A percentile compares a stretch with the other conserved stretches of the same genome.
Conservation (phyloP, 2,113 vertebrate genomes). For the Natator depressus region DNA sequence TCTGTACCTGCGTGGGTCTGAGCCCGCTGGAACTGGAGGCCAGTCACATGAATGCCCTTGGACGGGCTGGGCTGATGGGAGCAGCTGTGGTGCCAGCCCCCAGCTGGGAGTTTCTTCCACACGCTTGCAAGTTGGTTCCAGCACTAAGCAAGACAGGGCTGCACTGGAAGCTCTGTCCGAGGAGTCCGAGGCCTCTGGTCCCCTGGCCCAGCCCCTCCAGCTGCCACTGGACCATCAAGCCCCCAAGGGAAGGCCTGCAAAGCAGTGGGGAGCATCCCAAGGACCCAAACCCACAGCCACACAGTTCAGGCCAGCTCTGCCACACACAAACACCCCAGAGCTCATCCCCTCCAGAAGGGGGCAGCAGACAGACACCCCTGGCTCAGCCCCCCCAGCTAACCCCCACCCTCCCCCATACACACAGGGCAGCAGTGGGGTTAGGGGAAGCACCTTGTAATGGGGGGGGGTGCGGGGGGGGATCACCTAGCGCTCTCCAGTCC, state of each 20-base stretch:
- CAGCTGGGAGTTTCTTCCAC: background rate
- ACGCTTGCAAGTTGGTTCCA: background rate
- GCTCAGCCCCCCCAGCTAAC: too few species aligned
- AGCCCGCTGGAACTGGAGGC: background rate
- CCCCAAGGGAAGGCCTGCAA: background rate
- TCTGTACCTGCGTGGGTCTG: background rate
- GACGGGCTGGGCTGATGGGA: background rate
- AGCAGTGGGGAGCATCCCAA: too few species aligned
- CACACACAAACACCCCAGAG: too few species aligned
- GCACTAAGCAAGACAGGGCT: background rate
- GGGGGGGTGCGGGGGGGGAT: too few species aligned
- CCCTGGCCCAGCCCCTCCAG: background rate
- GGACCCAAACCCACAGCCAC: background rate
- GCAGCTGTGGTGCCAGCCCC: background rate
- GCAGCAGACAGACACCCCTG: too few species aligned
- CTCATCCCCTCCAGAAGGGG: too few species aligned
- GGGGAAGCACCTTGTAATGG: too few species aligned
- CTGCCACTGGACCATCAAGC: background rate
- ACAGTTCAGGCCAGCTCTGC: too few species aligned
- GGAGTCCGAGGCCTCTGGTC: background rate
- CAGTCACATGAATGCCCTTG: background rate
- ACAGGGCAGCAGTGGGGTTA: too few species aligned
- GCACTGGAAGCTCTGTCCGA: rapidly evolving
- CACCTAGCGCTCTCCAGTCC: too few species aligned
- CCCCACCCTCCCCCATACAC: too few species aligned